These are phyloP conservation scores for Embiotoca jacksoni DNA, from an alignment of 2,113 vertebrate species.

Conservation along the genomic window DNA sequence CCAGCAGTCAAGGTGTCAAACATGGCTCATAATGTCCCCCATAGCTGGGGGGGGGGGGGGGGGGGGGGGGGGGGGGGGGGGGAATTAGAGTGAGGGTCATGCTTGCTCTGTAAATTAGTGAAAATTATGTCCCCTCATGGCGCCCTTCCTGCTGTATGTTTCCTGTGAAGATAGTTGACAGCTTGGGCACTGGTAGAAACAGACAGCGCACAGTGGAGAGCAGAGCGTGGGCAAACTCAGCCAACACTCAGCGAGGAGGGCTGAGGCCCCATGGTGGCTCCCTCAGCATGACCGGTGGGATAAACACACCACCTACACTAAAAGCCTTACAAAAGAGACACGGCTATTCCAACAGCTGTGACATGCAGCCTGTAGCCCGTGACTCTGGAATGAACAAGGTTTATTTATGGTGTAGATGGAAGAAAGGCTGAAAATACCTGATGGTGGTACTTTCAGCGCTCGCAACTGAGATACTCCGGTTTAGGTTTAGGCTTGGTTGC, in stretches of 20 bases:
- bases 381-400: conserved; percentile 70
- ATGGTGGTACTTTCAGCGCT: conserved; percentile 68
- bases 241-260: conserved; percentile 69
- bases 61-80: background rate
- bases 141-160: conserved; percentile 26
- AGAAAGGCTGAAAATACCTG: conserved; percentile 69
- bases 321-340: conserved; percentile 80
- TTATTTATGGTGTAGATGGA: conserved; percentile 75
- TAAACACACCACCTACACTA: conserved; percentile 83
- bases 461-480: conserved; percentile 58
- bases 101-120: conserved; percentile 56
- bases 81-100: conserved; percentile 25
- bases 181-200: conserved; percentile 55
- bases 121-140: conserved; percentile 34
- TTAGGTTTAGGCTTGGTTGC: conserved; percentile 34
- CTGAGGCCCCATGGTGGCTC: conserved; percentile 70
- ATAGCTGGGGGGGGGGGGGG: background rate
- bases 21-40: conserved; percentile 45
- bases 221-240: conserved; percentile 75
- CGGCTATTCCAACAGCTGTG: conserved; percentile 70
- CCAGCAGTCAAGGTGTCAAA: conserved; percentile 41
- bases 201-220: conserved; percentile 60
- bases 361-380: conserved; percentile 65
- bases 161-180: conserved; percentile 60
- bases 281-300: conserved; percentile 73